Percentiles rank a stretch among this genome's conserved stretches.
These are phyloP conservation scores for Trichechus manatus DNA, from an alignment of 2,113 vertebrate genomes.

Conservation along the genomic window DNA sequence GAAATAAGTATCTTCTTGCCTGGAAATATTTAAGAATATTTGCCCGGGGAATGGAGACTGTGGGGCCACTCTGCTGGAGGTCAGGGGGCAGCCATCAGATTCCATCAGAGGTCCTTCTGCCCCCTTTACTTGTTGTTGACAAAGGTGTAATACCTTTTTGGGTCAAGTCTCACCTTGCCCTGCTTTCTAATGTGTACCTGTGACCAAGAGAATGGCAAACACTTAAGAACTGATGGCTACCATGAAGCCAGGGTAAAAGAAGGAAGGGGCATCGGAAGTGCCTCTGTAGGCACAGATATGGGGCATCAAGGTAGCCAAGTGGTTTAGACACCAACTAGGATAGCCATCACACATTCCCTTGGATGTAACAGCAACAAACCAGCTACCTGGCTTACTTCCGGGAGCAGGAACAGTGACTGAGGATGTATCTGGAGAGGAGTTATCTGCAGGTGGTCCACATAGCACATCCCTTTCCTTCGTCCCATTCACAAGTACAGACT, in stretches of 20 bases:
- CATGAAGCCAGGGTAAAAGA: not conserved
- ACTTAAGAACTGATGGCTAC: rapidly evolving
- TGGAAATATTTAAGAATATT: not conserved
- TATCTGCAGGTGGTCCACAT: slow-evolving; percentile 54
- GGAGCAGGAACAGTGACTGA: slow-evolving; percentile 37
- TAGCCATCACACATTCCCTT: not conserved
- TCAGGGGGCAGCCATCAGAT: not conserved
- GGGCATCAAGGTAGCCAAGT: rapidly evolving
- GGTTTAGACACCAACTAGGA: not conserved
- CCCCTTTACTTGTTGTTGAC: no score
- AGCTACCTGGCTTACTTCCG: slow-evolving; percentile 64
- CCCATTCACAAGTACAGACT: slow-evolving; percentile 78
- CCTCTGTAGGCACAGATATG: not conserved
- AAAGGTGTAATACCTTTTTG: not conserved
- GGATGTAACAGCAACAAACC: not conserved
- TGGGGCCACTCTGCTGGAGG: not conserved
- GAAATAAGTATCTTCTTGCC: not conserved
- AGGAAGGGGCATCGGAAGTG: rapidly evolving
- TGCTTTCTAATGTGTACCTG: not conserved
- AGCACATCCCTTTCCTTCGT: slow-evolving; percentile 81
- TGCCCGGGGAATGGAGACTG: not conserved
- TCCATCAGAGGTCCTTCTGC: not conserved
- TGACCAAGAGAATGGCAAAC: not conserved
- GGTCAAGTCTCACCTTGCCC: not conserved
- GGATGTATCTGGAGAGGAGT: not conserved